Conservation (phyloP, 2,113 vertebrate genomes). For the Okapia johnstoni region DNA sequence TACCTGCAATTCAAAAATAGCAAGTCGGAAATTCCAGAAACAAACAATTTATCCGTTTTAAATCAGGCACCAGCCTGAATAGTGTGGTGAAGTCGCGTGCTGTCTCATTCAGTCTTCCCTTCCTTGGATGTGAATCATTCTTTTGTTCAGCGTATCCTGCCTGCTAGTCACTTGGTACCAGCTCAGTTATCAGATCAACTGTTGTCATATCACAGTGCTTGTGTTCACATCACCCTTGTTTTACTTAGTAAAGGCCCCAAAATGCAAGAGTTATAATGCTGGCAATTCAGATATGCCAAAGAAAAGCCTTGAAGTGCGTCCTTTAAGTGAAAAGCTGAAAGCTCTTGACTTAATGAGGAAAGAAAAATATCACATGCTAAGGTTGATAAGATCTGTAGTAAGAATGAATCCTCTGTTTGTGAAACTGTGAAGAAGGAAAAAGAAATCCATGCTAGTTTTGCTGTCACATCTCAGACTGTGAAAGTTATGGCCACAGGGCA, state of each 20-base stretch:
- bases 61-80: neutral
- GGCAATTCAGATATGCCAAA: neutral
- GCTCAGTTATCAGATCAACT: neutral
- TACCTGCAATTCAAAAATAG: neutral
- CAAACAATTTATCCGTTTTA: neutral
- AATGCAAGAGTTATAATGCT: neutral
- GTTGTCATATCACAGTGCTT: neutral
- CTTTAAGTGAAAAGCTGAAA: neutral
- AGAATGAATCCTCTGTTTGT: neutral
- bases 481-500: neutral
- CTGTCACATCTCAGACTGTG: neutral
- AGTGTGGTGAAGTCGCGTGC: neutral
- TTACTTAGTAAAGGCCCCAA: neutral
- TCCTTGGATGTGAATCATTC: neutral
- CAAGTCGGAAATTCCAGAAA: neutral
- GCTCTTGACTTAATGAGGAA: neutral
- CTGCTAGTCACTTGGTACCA: neutral
- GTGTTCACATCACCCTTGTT: neutral
- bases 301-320: neutral
- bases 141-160: neutral
- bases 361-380: neutral
- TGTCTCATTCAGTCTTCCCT: neutral
- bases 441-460: fast-evolving
- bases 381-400: neutral
- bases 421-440: neutral